Evolutionary conservation across 2,113 vertebrate genomes (phyloP).

Genomic region (Lucifuga dentata): DNA sequence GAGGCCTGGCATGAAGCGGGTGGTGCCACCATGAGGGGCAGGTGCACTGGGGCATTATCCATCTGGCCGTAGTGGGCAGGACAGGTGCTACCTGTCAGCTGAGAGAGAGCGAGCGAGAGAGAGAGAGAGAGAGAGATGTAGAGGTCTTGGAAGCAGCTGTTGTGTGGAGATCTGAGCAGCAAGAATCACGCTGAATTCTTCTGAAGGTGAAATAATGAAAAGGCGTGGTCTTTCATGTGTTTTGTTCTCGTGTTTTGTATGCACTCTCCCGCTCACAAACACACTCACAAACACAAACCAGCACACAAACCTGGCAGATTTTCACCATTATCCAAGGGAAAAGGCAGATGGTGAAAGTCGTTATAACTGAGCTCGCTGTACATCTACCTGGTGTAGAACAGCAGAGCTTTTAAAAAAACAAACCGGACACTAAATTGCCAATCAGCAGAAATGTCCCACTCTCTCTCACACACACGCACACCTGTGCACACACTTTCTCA

Average conservation of each 20-base stretch:
- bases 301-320: slow-evolving; percentile 10
- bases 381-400: slow-evolving; percentile 12
- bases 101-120: slow-evolving; percentile 9
- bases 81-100: slow-evolving; percentile 73
- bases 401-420: slow-evolving; percentile 47
- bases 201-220: slow-evolving; percentile 14
- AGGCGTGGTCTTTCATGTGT: slow-evolving; percentile 20
- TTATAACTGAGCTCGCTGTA: slow-evolving; percentile 24
- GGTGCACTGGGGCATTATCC: slow-evolving; percentile 62
- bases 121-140: neutral
- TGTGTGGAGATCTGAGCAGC: slow-evolving; percentile 13
- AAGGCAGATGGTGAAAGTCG: slow-evolving; percentile 18
- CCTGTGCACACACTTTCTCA: slow-evolving; percentile 19
- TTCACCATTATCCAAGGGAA: slow-evolving; percentile 19
- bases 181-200: slow-evolving; percentile 12
- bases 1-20: slow-evolving; percentile 50
- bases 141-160: neutral
- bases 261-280: neutral
- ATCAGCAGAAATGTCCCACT: slow-evolving; percentile 49
- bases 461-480: slow-evolving; percentile 22
- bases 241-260: slow-evolving; percentile 14
- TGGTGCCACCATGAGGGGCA: slow-evolving; percentile 49
- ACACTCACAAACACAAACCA: neutral
- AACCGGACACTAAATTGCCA: slow-evolving; percentile 55
- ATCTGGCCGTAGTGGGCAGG: slow-evolving; percentile 64